Conservation (phyloP, 2,797 vertebrate genomes). For the Hephaestus fuliginosus region DNA sequence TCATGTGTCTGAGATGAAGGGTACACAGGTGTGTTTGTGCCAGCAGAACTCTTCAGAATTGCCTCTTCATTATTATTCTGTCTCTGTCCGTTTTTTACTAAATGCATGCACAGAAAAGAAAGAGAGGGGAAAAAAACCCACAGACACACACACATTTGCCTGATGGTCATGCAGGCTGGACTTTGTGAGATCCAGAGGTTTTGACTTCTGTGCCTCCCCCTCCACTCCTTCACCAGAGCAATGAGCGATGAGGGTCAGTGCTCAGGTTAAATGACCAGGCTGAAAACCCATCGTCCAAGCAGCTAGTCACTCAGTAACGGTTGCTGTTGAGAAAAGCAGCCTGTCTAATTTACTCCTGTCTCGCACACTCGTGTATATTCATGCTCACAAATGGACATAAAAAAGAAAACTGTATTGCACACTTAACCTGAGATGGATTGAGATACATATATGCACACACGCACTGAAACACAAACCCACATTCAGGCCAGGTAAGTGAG, state of each 20-base stretch:
- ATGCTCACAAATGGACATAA: background rate
- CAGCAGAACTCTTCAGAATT: constrained; percentile 27
- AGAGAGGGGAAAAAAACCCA: background rate
- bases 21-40: constrained; percentile 47
- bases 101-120: background rate
- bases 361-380: background rate
- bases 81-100: constrained; percentile 6
- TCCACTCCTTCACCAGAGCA: constrained; percentile 68
- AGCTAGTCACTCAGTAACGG: constrained; percentile 76
- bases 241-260: constrained; percentile 86
- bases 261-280: constrained; percentile 89
- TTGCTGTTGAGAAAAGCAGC: constrained; percentile 53
- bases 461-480: constrained; percentile 50
- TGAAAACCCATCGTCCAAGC: constrained; percentile 78
- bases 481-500: constrained; percentile 75
- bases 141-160: background rate
- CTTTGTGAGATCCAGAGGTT: constrained; percentile 61
- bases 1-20: constrained; percentile 38
- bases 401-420: constrained; percentile 28
- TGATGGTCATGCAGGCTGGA: constrained; percentile 48
- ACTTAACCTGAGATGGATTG: constrained; percentile 24
- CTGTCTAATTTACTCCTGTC: constrained; percentile 33
- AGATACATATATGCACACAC: constrained; percentile 37
- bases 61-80: constrained; percentile 32
- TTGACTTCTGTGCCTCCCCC: constrained; percentile 63